Percentiles rank a stretch among this genome's conserved stretches.
These are phyloP conservation scores for Phacellophora camtschatica DNA, from an alignment of 30 jellyfish, hydroid and myxozoan genomes.

Conservation along the genomic window DNA sequence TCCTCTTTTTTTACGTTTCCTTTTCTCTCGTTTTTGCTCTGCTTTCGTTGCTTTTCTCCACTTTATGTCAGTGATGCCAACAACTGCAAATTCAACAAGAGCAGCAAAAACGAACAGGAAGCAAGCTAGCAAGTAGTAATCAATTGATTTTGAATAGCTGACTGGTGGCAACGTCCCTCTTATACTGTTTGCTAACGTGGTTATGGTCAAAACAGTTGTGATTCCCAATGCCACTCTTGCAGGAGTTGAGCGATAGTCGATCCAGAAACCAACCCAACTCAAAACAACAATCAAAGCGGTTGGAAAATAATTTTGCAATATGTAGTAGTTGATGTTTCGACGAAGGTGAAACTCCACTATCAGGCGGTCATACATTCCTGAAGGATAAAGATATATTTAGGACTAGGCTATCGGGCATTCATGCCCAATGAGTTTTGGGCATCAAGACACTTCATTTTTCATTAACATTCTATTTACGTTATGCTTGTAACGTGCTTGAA, in stretches of 20 bases:
- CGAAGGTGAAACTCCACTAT: slow-evolving; percentile 57
- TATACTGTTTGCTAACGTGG: slow-evolving; percentile 78
- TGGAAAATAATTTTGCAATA: slow-evolving; percentile 76
- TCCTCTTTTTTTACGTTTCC: not conserved
- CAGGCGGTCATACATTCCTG: slow-evolving; percentile 70
- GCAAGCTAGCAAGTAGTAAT: slow-evolving; percentile 79
- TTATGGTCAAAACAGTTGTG: slow-evolving; percentile 83
- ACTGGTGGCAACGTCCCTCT: slow-evolving; percentile 78
- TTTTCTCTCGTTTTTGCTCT: slow-evolving; percentile 12
- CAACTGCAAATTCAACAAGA: slow-evolving; percentile 78
- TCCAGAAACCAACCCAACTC: slow-evolving; percentile 94
- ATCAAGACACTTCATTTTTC: too few species aligned
- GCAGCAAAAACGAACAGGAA: slow-evolving; percentile 86
- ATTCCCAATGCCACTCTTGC: slow-evolving; percentile 93
- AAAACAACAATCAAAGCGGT: slow-evolving; percentile 69
- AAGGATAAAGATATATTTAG: not conserved
- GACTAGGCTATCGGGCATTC: too few species aligned
- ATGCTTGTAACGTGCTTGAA: too few species aligned
- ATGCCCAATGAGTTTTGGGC: too few species aligned
- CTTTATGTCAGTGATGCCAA: slow-evolving; percentile 78
- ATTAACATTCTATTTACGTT: too few species aligned
- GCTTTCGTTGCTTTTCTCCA: slow-evolving; percentile 53
- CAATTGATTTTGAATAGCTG: slow-evolving; percentile 69
- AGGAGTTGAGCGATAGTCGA: slow-evolving; percentile 91
- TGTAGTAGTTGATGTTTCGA: slow-evolving; percentile 71